Evolutionary conservation across 2,797 vertebrate genomes (phyloP).

Genomic region (Malurus leucopterus): DNA sequence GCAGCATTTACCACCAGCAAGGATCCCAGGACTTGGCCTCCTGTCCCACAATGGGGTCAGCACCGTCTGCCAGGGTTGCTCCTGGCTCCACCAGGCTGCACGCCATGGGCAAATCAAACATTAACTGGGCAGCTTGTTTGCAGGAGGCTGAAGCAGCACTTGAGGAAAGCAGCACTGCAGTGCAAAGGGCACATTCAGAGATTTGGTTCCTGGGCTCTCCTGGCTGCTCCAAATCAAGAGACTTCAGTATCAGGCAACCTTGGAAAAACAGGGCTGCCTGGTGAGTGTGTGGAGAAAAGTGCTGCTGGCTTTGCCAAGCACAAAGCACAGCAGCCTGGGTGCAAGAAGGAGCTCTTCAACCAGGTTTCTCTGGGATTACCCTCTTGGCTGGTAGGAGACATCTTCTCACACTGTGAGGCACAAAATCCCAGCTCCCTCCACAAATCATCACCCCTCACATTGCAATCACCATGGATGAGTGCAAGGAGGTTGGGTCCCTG

Average conservation of each 20-base stretch:
- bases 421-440: not conserved
- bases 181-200: not conserved
- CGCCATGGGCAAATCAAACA: not conserved
- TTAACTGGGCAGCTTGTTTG: slow-evolving; percentile 42
- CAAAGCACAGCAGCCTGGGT: not conserved
- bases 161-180: not conserved
- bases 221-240: not conserved
- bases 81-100: not conserved
- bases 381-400: not conserved
- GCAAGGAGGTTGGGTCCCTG: not conserved
- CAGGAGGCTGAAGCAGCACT: slow-evolving; percentile 10
- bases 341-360: not conserved
- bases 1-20: rapidly evolving
- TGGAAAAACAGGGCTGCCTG: not conserved
- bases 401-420: not conserved
- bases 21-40: not conserved
- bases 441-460: not conserved
- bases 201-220: not conserved
- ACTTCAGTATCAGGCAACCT: not conserved
- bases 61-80: not conserved
- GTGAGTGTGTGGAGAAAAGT: rapidly evolving
- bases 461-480: rapidly evolving
- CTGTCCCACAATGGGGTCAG: not conserved
- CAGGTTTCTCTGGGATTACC: not conserved
- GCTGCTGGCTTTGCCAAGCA: not conserved